Base-by-base conservation (phyloP, 2,888 invertebrate genomes). In the Epiblema foenella region DNA sequence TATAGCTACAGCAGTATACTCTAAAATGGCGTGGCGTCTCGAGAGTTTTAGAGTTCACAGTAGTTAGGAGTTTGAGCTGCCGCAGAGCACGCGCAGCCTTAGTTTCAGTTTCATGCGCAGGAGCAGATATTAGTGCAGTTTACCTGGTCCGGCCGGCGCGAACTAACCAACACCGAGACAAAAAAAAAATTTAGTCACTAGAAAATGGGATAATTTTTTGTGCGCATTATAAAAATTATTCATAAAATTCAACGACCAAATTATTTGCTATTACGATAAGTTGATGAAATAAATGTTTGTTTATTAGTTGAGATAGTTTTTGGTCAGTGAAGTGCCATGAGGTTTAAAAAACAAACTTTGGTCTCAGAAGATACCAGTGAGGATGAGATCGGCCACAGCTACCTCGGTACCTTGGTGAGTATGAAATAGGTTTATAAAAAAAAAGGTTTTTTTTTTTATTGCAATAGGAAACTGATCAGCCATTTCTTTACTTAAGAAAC, bases 321-420 rank as follows among this genome's bases (percentile, higher is more conserved):
- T 46, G n/a, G 20, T 72, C 75, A 52, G 72, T 73, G 73, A 46
- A 74, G 73, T 77, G 71, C 54, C 51, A 91, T 93, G 92, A 88
- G 86, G 83, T 88, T 85, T 78, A 87, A 84, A 69, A 83, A 74
- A 18, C 77, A 89, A 71, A 84, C 73, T 57, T 75, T 93, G 71
- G 92, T 93, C 18, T 92, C 93, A 0, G 93, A 91, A 46, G 91
- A 92, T 11, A 93, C 93, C 0, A 92, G 93, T 1, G 93, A 93
- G 68, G 93, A 93, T 73, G 93, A 93, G 73, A 91, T 93, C 18
- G 93, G 93, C 0, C 93, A 93, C 75, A 91, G 86, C 81, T 93
- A 93, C 75, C 80, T 93, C 74, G 89, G 93, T 11, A 93, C 93
- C 76, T 83, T 93, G 91, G 93, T 93, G 75, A 93, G 93, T 87